A percentile compares a stretch with the other conserved stretches of the same genome.
Conservation (phyloP, 2,797 vertebrate genomes). For the Spheniscus humboldti region DNA sequence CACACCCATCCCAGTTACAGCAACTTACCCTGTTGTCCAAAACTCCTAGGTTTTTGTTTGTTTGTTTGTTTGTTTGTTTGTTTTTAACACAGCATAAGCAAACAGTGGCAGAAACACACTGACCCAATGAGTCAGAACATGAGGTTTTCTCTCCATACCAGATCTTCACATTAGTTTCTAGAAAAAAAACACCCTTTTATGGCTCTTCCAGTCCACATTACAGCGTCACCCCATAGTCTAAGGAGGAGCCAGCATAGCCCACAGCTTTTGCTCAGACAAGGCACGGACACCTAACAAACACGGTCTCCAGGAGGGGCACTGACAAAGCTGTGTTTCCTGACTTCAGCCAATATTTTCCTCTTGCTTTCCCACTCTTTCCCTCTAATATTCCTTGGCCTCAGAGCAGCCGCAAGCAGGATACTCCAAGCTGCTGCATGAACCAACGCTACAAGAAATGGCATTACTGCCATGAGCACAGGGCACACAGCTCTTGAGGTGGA, state of each 20-base stretch:
- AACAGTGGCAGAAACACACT: not conserved
- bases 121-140: not conserved
- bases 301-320: not conserved
- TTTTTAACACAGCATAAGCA: not conserved
- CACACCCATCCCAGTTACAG: not conserved
- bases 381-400: not conserved
- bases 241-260: not conserved
- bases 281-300: not conserved
- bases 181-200: not conserved
- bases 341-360: not conserved
- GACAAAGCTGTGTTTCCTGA: not conserved
- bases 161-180: not conserved
- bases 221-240: not conserved
- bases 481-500: not conserved
- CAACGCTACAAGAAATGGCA: not conserved
- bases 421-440: not conserved
- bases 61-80: fast-evolving
- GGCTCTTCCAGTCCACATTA: not conserved
- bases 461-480: not conserved
- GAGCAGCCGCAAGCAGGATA: not conserved
- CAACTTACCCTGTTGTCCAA: not conserved
- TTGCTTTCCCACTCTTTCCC: not conserved
- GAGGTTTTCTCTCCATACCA: not conserved
- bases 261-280: not conserved
- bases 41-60: not conserved